A percentile compares a stretch with the other conserved stretches of the same genome.
Conservation (phyloP, 2,888 invertebrate species). For the Eupeodes luniger region DNA sequence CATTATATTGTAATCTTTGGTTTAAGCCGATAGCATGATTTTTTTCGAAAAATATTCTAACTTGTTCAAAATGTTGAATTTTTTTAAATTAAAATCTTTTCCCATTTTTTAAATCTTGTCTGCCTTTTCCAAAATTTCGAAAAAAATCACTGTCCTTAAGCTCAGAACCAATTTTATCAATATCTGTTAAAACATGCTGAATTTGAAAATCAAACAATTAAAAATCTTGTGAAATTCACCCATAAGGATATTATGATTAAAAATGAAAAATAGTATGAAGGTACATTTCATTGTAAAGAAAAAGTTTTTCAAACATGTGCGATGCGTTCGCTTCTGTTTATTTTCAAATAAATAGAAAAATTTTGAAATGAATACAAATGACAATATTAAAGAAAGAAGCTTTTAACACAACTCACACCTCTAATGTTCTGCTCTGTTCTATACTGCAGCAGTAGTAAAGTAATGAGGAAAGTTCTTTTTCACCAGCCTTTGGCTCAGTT, state of each 20-base stretch:
- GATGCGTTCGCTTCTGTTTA: constrained; percentile 35
- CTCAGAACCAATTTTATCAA: too few relatives aligned
- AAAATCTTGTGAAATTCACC: constrained; percentile 13
- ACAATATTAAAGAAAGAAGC: constrained; percentile 23
- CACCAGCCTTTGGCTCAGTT: constrained; percentile 10
- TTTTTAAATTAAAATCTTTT: too few relatives aligned
- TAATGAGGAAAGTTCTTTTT: constrained; percentile 66
- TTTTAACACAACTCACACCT: neutral
- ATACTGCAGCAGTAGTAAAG: neutral
- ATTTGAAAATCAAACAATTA: too few relatives aligned
- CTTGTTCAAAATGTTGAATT: too few relatives aligned
- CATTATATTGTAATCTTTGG: too few relatives aligned
- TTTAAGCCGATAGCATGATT: too few relatives aligned
- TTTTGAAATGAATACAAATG: constrained; percentile 50
- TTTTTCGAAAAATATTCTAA: too few relatives aligned
- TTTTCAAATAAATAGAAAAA: constrained; percentile 31
- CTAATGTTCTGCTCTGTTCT: neutral
- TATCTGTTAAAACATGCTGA: too few relatives aligned
- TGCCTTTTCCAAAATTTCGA: too few relatives aligned
- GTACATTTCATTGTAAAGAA: constrained; percentile 20
- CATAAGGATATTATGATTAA: neutral
- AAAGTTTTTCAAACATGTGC: constrained; percentile 19
- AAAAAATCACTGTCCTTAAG: too few relatives aligned
- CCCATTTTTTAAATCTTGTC: too few relatives aligned
- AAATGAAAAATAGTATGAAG: neutral